A percentile compares a stretch with the other conserved stretches of the same genome.
Conservation (phyloP, 2,888 invertebrate species). For the Callosobruchus maculatus region DNA sequence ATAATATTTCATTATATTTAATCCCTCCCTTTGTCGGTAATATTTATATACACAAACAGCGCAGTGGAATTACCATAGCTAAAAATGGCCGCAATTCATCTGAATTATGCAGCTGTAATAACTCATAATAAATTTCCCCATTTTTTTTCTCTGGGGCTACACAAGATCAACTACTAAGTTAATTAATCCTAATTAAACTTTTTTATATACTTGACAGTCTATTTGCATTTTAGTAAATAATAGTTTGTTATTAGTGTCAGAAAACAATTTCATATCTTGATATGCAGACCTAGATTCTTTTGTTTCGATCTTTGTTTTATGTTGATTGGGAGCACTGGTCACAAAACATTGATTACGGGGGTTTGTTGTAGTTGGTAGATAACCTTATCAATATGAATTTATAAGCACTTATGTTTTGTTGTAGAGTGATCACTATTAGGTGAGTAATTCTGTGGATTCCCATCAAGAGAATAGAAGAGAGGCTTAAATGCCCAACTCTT, state of each 20-base stretch:
- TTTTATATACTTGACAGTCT: neutral
- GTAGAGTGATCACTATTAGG: no score
- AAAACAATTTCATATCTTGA: neutral
- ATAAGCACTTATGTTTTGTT: no score
- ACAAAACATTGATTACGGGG: neutral
- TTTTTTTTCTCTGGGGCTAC: neutral
- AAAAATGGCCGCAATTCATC: neutral
- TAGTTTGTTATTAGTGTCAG: neutral
- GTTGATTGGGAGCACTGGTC: neutral
- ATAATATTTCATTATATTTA: neutral
- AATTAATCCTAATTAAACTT: neutral
- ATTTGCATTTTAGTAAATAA: neutral
- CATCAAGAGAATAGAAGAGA: no score
- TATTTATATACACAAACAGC: neutral
- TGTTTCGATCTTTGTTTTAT: neutral
- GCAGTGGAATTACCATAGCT: neutral
- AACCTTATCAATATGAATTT: no score
- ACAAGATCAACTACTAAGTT: neutral
- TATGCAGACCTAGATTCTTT: neutral
- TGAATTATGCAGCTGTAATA: neutral
- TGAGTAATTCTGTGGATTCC: no score
- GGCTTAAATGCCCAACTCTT: no score
- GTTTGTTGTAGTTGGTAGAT: no score
- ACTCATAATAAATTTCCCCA: neutral
- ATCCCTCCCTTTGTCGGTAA: neutral